Conservation (phyloP, 2,888 invertebrate genomes). For the Chymomyza procnemis region DNA sequence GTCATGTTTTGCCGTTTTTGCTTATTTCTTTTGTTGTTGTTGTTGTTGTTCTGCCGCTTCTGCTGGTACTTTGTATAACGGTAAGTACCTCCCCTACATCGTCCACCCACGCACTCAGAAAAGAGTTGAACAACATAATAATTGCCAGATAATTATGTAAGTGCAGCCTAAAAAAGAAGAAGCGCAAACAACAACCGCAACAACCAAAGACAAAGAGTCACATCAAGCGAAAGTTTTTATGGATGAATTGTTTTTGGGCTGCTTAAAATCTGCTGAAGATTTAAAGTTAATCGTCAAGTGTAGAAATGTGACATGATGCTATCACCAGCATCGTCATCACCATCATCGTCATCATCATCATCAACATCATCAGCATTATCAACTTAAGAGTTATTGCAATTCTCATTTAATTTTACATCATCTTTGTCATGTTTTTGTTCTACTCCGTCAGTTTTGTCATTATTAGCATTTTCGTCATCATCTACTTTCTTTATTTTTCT, state of each 20-base stretch:
- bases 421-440: too few relatives aligned
- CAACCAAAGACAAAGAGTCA: slow-evolving; percentile 18
- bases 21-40: not conserved
- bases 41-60: slow-evolving; percentile 16
- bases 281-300: not conserved
- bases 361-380: too few relatives aligned
- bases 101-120: not conserved
- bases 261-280: not conserved
- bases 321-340: not conserved
- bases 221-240: slow-evolving; percentile 33
- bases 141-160: slow-evolving; percentile 57
- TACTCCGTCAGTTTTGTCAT: too few relatives aligned
- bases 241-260: not conserved
- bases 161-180: slow-evolving; percentile 27
- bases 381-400: too few relatives aligned
- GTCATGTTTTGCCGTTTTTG: slow-evolving; percentile 23
- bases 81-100: slow-evolving; percentile 25
- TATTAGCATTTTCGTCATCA: too few relatives aligned
- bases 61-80: slow-evolving; percentile 27
- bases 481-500: too few relatives aligned
- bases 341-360: too few relatives aligned
- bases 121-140: slow-evolving; percentile 57
- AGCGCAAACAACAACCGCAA: slow-evolving; percentile 15
- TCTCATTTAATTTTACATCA: too few relatives aligned
- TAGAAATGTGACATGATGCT: too few relatives aligned